phyloP scores from a whole-genome alignment of 2,797 vertebrate genomes.

The Myripristis murdjan region DNA sequence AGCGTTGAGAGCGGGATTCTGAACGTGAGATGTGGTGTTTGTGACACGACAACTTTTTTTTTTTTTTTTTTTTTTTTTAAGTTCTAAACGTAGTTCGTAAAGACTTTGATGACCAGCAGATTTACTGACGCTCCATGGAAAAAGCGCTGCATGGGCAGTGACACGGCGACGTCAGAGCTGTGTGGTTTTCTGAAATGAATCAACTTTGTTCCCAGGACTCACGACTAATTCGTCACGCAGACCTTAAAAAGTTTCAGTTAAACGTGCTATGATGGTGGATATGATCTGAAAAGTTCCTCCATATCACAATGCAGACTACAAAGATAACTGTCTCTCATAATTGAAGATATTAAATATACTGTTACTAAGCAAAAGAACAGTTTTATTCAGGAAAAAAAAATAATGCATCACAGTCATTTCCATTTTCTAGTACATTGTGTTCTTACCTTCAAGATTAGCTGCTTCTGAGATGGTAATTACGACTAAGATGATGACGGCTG shows the following conservation, averaged over 20 bases:
- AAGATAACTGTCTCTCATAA: too few species aligned
- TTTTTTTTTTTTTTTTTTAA: too few species aligned
- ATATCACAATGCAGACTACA: too few species aligned
- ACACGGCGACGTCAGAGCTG: too few species aligned
- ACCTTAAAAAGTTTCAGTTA: too few species aligned
- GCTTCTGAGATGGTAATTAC: constrained; percentile 6
- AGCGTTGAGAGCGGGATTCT: constrained; percentile 20
- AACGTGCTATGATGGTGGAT: too few species aligned
- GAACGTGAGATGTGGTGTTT: constrained; percentile 40
- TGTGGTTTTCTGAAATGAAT: background rate
- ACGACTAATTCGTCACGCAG: background rate
- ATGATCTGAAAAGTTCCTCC: too few species aligned
- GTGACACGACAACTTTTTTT: constrained; percentile 57
- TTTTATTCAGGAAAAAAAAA: constrained; percentile 1
- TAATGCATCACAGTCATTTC: constrained; percentile 1
- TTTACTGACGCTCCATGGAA: too few species aligned
- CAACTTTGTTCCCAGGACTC: background rate
- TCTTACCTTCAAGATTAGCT: constrained; percentile 23
- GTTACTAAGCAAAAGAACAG: background rate
- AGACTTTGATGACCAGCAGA: constrained; percentile 9
- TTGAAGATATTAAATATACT: too few species aligned
- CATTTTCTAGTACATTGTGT: constrained; percentile 3
- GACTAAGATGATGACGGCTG: background rate
- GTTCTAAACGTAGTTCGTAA: constrained; percentile 43
- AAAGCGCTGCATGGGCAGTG: too few species aligned